phyloP scores from a whole-genome alignment of 1,140 invertebrate genomes.

The Ephestia elutella region DNA sequence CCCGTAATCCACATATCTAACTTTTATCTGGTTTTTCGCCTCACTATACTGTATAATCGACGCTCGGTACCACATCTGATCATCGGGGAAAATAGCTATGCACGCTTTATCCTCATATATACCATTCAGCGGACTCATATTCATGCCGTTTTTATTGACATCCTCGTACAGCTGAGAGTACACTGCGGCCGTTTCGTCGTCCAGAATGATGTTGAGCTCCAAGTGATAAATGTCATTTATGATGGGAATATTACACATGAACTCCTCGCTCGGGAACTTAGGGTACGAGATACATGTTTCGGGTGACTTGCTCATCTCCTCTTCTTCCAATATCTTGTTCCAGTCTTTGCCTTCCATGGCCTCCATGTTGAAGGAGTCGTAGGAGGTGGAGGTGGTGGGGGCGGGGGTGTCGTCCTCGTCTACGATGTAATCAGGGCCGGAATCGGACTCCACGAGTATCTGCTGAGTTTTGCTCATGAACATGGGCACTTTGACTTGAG shows the following conservation, averaged over 20 bases:
- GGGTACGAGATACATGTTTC: constrained; percentile 34
- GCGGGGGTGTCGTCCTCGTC: constrained; percentile 32
- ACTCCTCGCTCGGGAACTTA: constrained; percentile 29
- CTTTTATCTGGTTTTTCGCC: constrained; percentile 44
- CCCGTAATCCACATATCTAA: constrained; percentile 65
- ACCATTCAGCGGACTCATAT: constrained; percentile 40
- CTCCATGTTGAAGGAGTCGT: constrained; percentile 32
- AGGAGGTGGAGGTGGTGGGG: constrained; percentile 12
- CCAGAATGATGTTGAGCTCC: constrained; percentile 42
- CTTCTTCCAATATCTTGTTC: constrained; percentile 45
- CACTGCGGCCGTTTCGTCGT: constrained; percentile 28
- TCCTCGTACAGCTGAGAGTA: constrained; percentile 48
- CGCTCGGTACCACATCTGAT: constrained; percentile 57
- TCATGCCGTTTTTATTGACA: constrained; percentile 31
- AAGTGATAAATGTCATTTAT: constrained; percentile 41
- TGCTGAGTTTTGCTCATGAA: constrained; percentile 20
- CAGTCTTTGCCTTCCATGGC: constrained; percentile 42
- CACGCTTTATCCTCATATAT: constrained; percentile 62
- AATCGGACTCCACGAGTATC: constrained; percentile 34
- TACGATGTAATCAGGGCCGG: constrained; percentile 56
- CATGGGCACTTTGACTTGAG: constrained; percentile 37
- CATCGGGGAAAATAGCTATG: constrained; percentile 50
- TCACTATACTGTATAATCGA: constrained; percentile 51
- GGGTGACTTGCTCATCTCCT: constrained; percentile 13
- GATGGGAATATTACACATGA: constrained; percentile 43